These are phyloP conservation scores for Centrocercus urophasianus DNA, from an alignment of 2,113 vertebrate genomes.

Conservation along the genomic window DNA sequence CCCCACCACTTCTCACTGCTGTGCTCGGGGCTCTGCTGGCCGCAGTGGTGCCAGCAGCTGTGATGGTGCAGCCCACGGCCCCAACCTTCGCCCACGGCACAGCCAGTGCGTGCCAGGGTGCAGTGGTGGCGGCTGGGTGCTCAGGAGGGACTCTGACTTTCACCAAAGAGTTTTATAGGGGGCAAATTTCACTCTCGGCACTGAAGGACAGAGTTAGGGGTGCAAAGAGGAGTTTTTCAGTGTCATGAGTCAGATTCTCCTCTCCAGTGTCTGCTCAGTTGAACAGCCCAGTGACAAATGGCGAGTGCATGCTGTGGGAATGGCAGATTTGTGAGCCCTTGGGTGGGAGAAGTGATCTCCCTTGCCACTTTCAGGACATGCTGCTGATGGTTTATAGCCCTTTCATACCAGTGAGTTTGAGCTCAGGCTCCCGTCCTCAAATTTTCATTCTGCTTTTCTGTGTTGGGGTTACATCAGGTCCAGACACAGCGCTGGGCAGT, in stretches of 20 bases:
- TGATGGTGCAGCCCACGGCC: too few relatives aligned
- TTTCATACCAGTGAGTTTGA: background rate
- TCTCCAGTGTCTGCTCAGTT: background rate
- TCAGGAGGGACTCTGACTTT: too few relatives aligned
- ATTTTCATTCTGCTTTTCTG: background rate
- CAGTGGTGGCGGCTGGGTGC: too few relatives aligned
- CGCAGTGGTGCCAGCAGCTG: too few relatives aligned
- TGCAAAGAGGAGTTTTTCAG: background rate
- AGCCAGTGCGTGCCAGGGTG: too few relatives aligned
- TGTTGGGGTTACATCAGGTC: background rate
- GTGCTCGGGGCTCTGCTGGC: too few relatives aligned
- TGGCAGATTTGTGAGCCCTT: background rate
- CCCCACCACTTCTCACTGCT: too few relatives aligned
- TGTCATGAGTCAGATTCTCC: background rate
- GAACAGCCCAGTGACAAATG: accelerated
- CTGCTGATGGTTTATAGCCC: background rate
- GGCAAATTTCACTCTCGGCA: background rate
- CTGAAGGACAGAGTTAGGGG: background rate
- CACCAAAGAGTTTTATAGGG: too few relatives aligned
- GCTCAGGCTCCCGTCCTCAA: background rate
- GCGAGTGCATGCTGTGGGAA: accelerated
- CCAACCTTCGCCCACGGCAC: too few relatives aligned
- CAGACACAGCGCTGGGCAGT: background rate
- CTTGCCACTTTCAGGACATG: background rate
- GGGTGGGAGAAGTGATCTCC: background rate